These are phyloP conservation scores for Centroberyx gerrardi DNA, from an alignment of 2,797 vertebrate species.

Conservation along the genomic window DNA sequence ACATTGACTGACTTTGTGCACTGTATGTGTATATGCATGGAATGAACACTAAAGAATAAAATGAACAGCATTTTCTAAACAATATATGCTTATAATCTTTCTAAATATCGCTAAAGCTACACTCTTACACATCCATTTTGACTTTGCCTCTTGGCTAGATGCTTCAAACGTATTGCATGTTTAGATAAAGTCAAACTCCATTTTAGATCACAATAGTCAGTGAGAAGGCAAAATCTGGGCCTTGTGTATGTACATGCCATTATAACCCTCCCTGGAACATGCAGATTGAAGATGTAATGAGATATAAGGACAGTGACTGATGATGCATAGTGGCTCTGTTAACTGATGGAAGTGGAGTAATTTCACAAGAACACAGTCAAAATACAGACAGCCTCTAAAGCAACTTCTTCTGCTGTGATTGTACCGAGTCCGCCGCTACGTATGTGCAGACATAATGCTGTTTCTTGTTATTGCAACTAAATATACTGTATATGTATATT, in stretches of 20 bases:
- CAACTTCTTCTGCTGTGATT: constrained; percentile 29
- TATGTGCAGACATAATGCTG: constrained; percentile 47
- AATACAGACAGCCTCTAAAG: constrained; percentile 19
- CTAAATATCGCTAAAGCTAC: constrained; percentile 44
- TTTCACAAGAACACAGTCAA: constrained; percentile 32
- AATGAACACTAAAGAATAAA: constrained; percentile 20
- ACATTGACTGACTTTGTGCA: constrained; percentile 13
- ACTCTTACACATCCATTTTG: constrained; percentile 14
- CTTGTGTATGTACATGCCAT: constrained; percentile 4
- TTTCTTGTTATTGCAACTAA: constrained; percentile 39
- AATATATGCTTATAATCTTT: constrained; percentile 8
- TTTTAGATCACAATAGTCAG: constrained; percentile 30
- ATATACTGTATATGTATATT: constrained; percentile 32
- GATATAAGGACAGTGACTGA: constrained; percentile 39
- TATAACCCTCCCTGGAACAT: constrained; percentile 20
- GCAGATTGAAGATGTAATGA: neutral
- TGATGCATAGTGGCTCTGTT: constrained; percentile 10
- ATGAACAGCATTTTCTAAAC: constrained; percentile 16
- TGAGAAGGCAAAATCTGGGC: neutral
- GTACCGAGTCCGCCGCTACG: constrained; percentile 50
- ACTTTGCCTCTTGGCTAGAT: constrained; percentile 50
- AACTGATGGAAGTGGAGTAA: constrained; percentile 17
- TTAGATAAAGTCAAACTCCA: constrained; percentile 13
- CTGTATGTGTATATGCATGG: constrained; percentile 23
- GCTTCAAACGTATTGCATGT: constrained; percentile 35